phyloP scores from a whole-genome alignment of 64 coral and sea anemone genomes.

The Porites australiensis region DNA sequence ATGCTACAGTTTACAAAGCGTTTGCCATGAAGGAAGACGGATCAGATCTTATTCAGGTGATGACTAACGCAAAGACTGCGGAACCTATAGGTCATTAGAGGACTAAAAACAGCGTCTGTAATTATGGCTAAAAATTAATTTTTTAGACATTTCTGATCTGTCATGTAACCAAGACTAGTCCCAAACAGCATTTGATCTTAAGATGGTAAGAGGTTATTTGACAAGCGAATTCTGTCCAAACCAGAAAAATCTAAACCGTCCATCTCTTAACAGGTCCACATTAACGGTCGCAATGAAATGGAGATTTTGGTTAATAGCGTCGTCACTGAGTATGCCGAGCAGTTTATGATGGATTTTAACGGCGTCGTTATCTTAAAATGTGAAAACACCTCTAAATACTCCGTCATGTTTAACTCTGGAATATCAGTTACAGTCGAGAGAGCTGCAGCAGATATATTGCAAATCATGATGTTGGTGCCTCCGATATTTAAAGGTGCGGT shows the following conservation, averaged over 20 bases:
- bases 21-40: constrained; percentile 50
- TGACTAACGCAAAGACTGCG: too few relatives aligned
- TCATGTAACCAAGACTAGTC: too few relatives aligned
- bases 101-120: too few relatives aligned
- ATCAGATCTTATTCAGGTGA: constrained; percentile 51
- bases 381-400: constrained; percentile 40
- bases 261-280: constrained; percentile 35
- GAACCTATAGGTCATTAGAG: too few relatives aligned
- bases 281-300: constrained; percentile 11
- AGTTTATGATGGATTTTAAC: constrained; percentile 29
- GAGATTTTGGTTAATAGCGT: constrained; percentile 56
- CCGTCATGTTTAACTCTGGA: constrained; percentile 42
- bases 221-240: too few relatives aligned
- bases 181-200: too few relatives aligned
- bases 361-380: constrained; percentile 47
- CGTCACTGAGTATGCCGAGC: constrained; percentile 37
- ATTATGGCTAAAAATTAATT: too few relatives aligned
- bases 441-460: constrained; percentile 1
- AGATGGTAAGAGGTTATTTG: too few relatives aligned
- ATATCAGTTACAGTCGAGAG: constrained; percentile 60
- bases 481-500: constrained; percentile 42
- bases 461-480: constrained; percentile 59
- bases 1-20: constrained; percentile 47
- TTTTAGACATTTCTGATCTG: too few relatives aligned
- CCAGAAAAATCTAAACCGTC: not conserved